Base-by-base conservation (phyloP, 1,140 invertebrate genomes). In the Achatina immaculata region DNA sequence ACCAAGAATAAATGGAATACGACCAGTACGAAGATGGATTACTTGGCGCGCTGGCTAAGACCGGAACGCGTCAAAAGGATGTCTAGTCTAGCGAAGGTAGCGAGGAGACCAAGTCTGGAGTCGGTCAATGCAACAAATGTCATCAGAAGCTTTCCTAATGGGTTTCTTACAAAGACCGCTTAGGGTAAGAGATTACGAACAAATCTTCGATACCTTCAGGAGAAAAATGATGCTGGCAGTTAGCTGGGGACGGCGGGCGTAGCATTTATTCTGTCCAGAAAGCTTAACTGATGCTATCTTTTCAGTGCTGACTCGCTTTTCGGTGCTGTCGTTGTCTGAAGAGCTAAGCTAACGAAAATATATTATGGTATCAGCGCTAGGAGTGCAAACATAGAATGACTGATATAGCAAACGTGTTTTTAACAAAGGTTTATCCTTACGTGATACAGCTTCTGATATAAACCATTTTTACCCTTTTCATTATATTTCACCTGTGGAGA, bases 191-290 rank as follows among this genome's bases (percentile, higher is more conserved):
- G 58, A 62, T 62, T 62, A 31, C 6, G n/a, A 6, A 62, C 58
- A 62, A 62, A 62, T 62, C 58, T 62, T 62, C n/a, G n/a, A 34
- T 62, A 62, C 28, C 31, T 62, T 62, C 58, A 31, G 3, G n/a
- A 62, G 58, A 62, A 31, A 62, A 62, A 62, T 62, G 58, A 62
- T 62, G 58, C 58, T 62, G 58, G n/a, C 58, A 62, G 58, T 62
- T 62, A 62, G 58, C 28, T 1, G 0, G 4, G 58, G n/a, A 21
- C 58, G n/a, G 21, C 58, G 58, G 58, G n/a, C 31, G 28, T 62
- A 62, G 58, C 58, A 62, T 62, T 62, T 62, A 62, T 62, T 62
- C 58, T 62, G 58, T 62, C 58, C 31, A 62, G 58, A 62, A 62
- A 62, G 58, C 58, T 62, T 62, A 62, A 62, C 58, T 62, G 4